Percentiles rank a stretch among this genome's conserved stretches.
Conservation (phyloP, 2,888 invertebrate species). For the Orchestes rusci region DNA sequence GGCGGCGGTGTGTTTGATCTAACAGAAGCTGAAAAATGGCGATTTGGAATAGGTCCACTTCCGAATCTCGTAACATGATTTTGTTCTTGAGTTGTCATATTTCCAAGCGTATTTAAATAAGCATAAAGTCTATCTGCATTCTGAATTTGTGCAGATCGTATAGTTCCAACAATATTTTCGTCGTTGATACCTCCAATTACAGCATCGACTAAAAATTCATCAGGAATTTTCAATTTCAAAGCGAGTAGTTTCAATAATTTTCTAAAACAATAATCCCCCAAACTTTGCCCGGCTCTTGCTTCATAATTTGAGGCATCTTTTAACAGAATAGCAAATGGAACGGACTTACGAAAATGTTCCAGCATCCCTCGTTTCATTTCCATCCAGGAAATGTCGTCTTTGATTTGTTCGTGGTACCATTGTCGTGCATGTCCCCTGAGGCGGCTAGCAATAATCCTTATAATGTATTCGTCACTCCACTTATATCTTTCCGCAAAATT, state of each 20-base stretch:
- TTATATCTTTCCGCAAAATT: constrained; percentile 14
- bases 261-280: neutral
- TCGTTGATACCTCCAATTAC: neutral
- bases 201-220: neutral
- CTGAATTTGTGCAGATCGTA: neutral
- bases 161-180: neutral
- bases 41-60: too few species aligned
- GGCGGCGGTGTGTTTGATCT: too few species aligned
- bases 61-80: too few species aligned
- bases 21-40: neutral
- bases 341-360: too few species aligned
- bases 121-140: neutral
- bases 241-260: neutral
- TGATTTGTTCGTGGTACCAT: constrained; percentile 19
- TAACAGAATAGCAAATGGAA: too few species aligned
- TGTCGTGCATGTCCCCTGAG: too few species aligned
- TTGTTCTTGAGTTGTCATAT: neutral
- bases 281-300: neutral
- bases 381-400: too few species aligned
- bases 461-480: constrained; percentile 19
- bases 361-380: too few species aligned
- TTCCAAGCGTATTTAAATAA: neutral
- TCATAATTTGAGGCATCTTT: constrained; percentile 1
- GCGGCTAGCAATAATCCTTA: too few species aligned
- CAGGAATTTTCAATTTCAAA: neutral